Evolutionary conservation across 2,888 invertebrate genomes (phyloP).

Genomic region (Rhagophthalmus giganteus): DNA sequence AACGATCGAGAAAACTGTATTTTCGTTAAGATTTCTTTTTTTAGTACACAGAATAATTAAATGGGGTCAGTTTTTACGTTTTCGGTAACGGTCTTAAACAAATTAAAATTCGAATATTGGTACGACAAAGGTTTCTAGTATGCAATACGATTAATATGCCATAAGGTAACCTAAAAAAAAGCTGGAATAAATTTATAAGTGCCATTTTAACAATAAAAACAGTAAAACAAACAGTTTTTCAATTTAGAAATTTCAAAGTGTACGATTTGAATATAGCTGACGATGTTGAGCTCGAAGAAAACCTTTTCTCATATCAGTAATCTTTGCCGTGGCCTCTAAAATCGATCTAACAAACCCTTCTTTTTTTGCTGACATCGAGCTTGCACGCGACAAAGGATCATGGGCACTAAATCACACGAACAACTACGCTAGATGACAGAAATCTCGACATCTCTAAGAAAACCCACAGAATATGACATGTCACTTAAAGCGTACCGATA

Average conservation of each 20-base stretch:
- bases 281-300: conserved; percentile 33
- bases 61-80: too few relatives aligned
- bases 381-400: conserved; percentile 22
- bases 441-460: conserved; percentile 7
- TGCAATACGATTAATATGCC: too few relatives aligned
- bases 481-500: conserved; percentile 8
- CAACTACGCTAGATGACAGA: conserved; percentile 15
- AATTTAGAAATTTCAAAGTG: conserved; percentile 43
- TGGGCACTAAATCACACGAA: conserved; percentile 20
- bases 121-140: too few relatives aligned
- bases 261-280: conserved; percentile 43
- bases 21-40: too few relatives aligned
- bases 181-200: too few relatives aligned
- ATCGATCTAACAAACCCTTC: conserved; percentile 24
- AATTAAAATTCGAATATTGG: too few relatives aligned
- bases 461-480: conserved; percentile 5
- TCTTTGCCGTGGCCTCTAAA: conserved; percentile 27
- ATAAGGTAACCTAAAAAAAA: too few relatives aligned
- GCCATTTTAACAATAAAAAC: too few relatives aligned
- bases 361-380: conserved; percentile 18
- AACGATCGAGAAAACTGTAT: too few relatives aligned
- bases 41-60: too few relatives aligned
- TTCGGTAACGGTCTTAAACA: too few relatives aligned
- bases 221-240: conserved; percentile 39
- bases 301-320: conserved; percentile 40